Base-by-base conservation (phyloP, 2,888 invertebrate genomes). In the Strigamia transsilvanica region DNA sequence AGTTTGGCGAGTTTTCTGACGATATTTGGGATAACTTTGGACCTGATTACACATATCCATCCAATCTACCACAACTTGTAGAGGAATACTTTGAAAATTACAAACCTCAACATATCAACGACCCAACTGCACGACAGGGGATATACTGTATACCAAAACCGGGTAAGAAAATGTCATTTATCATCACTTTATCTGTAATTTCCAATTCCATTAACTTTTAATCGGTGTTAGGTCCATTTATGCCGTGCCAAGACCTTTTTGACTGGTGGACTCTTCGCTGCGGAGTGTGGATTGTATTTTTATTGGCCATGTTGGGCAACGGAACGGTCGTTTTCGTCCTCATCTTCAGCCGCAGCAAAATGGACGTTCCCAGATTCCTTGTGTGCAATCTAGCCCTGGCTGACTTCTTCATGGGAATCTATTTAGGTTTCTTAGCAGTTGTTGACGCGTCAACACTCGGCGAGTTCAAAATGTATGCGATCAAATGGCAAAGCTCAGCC, bases 261-360 rank as follows among this genome's bases (percentile, higher is more conserved):
- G 97, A 97, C 87, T 98, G 97, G 97, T 98, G 98, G 98, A 96
- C 97, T 5, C 89, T 98, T 85, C 92, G 97, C 66, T 98, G 97
- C 88, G 97, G 98, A 23, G 97, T 98, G 80, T 99, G 99, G 98
- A 93, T 97, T 18, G 97, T 99, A 77, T 98, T 98, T 89, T 91
- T 98, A 82, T 91, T 98, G 85, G 97, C 98, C 61, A 92, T 99
- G 90, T 91, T 98, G 80, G 99, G 99, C 84, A 99, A 99, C 88
- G 97, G 97, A 78, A 95, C 95, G 0, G 98, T 98, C 12, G 96
- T 98, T 15, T 94, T 97, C 87, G 97, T 99, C 79, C 91, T 98
- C 82, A 91, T 97, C 84, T 96, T 94, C 88, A 94, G 96, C 82
- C 91, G 96, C 85, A 94, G 94, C 85, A 97, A 98, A 89, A 95